Base-by-base conservation (phyloP, 1,140 invertebrate species). In the Achatina immaculata region DNA sequence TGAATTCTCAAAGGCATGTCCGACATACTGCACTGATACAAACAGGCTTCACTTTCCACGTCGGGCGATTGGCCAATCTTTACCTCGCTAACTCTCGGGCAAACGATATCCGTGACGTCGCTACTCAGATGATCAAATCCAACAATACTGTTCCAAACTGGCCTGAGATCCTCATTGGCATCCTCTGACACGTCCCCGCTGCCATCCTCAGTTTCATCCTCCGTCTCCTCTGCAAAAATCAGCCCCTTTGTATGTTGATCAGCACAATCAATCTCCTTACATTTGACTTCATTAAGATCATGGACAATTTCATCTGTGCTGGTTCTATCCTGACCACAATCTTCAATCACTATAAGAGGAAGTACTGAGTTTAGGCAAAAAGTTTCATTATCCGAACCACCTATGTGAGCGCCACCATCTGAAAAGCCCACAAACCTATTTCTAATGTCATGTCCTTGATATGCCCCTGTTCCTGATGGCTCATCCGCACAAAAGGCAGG, bases 91-190 rank as follows among this genome's bases (percentile, higher is more conserved):
- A 51, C 11, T 51, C 48, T 14, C 48, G 71, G 6, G 48, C 28
- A 3, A 4, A 7, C 24, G n/a, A 11, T 16, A 19, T 51, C 31
- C 24, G 14, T 51, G 7, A 48, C 71, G 9, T 73, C 43, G 28
- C 28, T 73, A 43, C 71, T 73, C 19, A 73, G 43, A 48, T 73
- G 45, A 31, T 73, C 36, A 38, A 73, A 73, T 14, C 38, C 71
- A 45, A 28, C 71, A 16, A 73, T 73, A 31, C 42, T 73, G 38
- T 73, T 45, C 38, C 31, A 73, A 7, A 73, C 28, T 31, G 40
- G 45, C 16, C 21, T n/a, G n/a, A 28, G 38, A 34, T 73, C n/a
- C 48, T 51, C 3, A 34, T 51, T 73, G 24, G 21, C 31, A 48
- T 73, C 28, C 16, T 45, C 71, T 48, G 40, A 62, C 2, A 31